Evolutionary conservation across 2,113 vertebrate genomes (phyloP).

Genomic region (Cyprinodon brontotheroides): DNA sequence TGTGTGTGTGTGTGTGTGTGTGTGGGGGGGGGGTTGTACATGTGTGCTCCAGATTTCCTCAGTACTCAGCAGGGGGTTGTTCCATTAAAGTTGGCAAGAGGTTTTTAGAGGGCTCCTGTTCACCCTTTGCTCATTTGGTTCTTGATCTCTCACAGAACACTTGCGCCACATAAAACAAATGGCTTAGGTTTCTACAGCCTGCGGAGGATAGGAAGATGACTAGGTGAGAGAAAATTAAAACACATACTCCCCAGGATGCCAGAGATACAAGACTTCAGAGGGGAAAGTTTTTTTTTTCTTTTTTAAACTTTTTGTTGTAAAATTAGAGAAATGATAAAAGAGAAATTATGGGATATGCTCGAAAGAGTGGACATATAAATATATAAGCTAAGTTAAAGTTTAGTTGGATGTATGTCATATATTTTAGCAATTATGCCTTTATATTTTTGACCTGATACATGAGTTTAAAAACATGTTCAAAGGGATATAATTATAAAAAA

Average conservation of each 20-base stretch:
- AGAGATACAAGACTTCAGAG: slow-evolving; percentile 48
- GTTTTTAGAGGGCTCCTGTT: slow-evolving; percentile 64
- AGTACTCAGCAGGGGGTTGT: slow-evolving; percentile 67
- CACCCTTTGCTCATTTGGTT: slow-evolving; percentile 65
- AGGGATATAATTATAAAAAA: too few relatives aligned
- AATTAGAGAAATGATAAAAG: slow-evolving; percentile 59
- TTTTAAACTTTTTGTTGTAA: slow-evolving; percentile 34
- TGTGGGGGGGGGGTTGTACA: neutral
- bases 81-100: slow-evolving; percentile 74
- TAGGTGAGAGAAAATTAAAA: slow-evolving; percentile 41
- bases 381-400: slow-evolving; percentile 14
- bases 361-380: slow-evolving; percentile 18
- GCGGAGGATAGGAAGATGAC: slow-evolving; percentile 57
- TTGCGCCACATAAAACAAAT: slow-evolving; percentile 68
- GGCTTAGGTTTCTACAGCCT: slow-evolving; percentile 60
- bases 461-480: neutral
- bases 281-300: slow-evolving; percentile 18
- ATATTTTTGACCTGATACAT: neutral
- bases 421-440: neutral
- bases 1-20: neutral
- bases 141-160: slow-evolving; percentile 75
- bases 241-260: slow-evolving; percentile 54
- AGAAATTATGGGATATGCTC: slow-evolving; percentile 39
- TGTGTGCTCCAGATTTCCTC: slow-evolving; percentile 46
- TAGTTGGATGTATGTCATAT: neutral